Percentiles rank a stretch among this genome's conserved stretches.
These are phyloP conservation scores for Nephrotoma flavescens DNA, from an alignment of 2,888 invertebrate genomes.

Conservation along the genomic window DNA sequence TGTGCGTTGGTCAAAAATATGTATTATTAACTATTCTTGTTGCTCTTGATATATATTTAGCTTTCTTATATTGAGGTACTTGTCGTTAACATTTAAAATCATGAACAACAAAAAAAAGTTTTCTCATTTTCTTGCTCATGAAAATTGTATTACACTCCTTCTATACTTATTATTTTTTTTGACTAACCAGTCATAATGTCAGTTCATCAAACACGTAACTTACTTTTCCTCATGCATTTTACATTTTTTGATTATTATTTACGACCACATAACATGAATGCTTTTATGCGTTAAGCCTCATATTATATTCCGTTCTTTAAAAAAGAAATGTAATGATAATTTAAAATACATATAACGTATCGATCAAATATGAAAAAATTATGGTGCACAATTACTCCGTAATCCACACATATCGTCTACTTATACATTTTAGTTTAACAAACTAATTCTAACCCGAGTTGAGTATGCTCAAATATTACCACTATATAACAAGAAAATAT, in stretches of 20 bases:
- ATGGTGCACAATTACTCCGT: neutral
- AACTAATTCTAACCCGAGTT: neutral
- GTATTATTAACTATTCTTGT: neutral
- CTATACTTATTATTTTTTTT: neutral
- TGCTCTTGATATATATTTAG: neutral
- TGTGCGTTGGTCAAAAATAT: neutral
- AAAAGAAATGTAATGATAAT: neutral
- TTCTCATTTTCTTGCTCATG: neutral
- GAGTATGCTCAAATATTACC: neutral
- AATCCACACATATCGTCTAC: neutral
- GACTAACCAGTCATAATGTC: neutral
- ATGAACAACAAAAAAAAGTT: neutral
- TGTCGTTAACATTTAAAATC: neutral
- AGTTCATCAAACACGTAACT: neutral
- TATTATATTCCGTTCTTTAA: neutral
- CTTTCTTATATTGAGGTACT: neutral
- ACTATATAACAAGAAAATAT: neutral
- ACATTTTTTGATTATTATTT: neutral
- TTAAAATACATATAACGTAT: neutral
- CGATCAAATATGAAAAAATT: neutral
- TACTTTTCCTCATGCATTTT: neutral
- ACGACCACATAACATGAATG: neutral
- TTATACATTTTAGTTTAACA: neutral
- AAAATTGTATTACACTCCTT: neutral
- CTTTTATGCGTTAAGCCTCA: neutral